phyloP scores from a whole-genome alignment of 1,140 invertebrate species.

The Drosophila elegans region DNA sequence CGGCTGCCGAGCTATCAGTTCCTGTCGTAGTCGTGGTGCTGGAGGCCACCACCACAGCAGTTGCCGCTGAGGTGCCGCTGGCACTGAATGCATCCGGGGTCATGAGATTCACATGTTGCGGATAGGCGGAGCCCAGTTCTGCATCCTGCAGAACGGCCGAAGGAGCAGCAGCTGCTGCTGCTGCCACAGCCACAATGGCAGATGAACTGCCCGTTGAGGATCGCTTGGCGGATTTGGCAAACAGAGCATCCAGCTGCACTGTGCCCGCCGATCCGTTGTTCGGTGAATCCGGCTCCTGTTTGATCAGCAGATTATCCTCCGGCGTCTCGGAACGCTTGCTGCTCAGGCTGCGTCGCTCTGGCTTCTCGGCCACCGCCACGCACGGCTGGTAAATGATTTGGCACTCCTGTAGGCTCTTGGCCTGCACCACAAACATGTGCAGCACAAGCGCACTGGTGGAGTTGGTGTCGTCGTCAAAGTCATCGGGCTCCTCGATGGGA shows the following conservation, averaged over 20 bases:
- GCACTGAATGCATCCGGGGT: conserved; percentile 94
- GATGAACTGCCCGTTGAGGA: conserved; percentile 44
- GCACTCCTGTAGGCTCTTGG: conserved; percentile 94
- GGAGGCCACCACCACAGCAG: conserved; percentile 49
- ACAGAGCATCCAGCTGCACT: conserved; percentile 55
- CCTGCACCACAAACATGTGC: conserved; percentile 93
- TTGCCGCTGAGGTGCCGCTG: conserved; percentile 72
- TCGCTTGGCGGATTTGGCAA: conserved; percentile 56
- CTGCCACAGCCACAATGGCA: conserved; percentile 69
- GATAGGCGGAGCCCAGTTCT: conserved; percentile 85
- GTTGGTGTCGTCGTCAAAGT: conserved; percentile 84
- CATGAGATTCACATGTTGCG: conserved; percentile 87
- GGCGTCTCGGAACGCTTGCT: conserved; percentile 61
- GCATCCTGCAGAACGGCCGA: conserved; percentile 52
- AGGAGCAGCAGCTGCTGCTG: conserved; percentile 63
- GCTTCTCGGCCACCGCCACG: conserved; percentile 52
- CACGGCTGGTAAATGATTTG: conserved; percentile 91
- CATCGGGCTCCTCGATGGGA: conserved; percentile 83
- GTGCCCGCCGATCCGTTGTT: conserved; percentile 35
- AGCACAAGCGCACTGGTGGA: conserved; percentile 86
- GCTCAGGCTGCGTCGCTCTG: conserved; percentile 59
- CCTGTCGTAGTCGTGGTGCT: conserved; percentile 25
- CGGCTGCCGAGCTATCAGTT: conserved; percentile 12
- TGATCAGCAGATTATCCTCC: conserved; percentile 52
- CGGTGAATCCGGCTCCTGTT: conserved; percentile 57